Conservation (phyloP, 2,113 vertebrate species). For the Platycercus adscitus region DNA sequence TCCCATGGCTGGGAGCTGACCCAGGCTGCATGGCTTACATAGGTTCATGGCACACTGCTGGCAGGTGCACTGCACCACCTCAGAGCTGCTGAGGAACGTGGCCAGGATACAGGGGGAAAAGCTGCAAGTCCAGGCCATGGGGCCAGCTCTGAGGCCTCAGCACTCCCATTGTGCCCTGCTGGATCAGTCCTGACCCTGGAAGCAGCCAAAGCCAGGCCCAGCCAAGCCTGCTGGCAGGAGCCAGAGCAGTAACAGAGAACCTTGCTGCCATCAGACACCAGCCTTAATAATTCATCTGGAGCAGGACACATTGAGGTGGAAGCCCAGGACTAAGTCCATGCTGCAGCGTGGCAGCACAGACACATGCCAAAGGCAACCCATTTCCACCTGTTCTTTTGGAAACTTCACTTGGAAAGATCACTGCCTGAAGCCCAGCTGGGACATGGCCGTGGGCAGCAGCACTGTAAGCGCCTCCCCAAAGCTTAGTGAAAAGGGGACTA, state of each 20-base stretch:
- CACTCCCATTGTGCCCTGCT: background rate
- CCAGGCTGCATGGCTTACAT: background rate
- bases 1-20: background rate
- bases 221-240: background rate
- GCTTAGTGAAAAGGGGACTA: background rate
- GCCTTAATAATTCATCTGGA: background rate
- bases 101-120: background rate
- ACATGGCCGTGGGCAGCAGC: background rate
- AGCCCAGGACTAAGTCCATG: background rate
- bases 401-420: background rate
- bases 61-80: background rate
- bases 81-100: background rate
- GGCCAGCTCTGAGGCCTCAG: background rate
- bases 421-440: background rate
- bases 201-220: background rate
- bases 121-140: background rate
- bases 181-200: background rate
- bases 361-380: background rate
- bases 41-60: background rate
- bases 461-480: background rate
- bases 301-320: background rate
- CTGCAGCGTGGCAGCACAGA: background rate
- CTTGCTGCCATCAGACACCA: background rate
- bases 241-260: background rate
- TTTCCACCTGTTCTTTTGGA: background rate